Evolutionary conservation across 2,888 invertebrate species (phyloP).

Genomic region (Papilio protenor): DNA sequence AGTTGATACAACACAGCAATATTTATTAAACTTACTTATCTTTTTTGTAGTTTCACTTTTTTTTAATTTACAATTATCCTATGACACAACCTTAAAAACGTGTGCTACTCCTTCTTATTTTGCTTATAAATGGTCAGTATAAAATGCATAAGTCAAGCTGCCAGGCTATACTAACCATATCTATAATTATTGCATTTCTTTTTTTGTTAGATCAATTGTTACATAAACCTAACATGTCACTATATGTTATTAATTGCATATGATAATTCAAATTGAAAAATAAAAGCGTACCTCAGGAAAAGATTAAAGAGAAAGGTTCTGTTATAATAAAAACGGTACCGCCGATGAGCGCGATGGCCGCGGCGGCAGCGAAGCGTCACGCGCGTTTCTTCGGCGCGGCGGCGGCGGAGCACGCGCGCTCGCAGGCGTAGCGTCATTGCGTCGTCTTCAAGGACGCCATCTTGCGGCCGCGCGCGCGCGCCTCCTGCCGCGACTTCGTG

Average conservation of each 20-base stretch:
- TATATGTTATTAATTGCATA: constrained; percentile 10
- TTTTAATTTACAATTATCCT: constrained; percentile 25
- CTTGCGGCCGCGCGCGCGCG: constrained; percentile 91
- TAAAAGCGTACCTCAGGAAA: constrained; percentile 22
- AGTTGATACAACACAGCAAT: constrained; percentile 39
- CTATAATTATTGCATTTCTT: constrained; percentile 20
- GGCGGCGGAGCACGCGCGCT: constrained; percentile 55
- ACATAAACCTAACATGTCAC: constrained; percentile 2
- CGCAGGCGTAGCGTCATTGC: constrained; percentile 89
- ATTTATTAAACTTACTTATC: constrained; percentile 15
- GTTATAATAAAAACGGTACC: constrained; percentile 60
- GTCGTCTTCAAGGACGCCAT: constrained; percentile 90
- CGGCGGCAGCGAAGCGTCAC: constrained; percentile 76
- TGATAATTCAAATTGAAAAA: background rate
- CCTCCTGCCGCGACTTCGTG: constrained; percentile 93
- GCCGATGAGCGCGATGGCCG: constrained; percentile 69
- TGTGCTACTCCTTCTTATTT: constrained; percentile 17
- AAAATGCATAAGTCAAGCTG: constrained; percentile 31
- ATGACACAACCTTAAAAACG: constrained; percentile 41
- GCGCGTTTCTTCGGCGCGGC: constrained; percentile 70
- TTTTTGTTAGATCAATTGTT: background rate
- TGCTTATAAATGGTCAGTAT: background rate
- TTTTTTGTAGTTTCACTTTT: constrained; percentile 1
- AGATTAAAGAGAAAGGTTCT: constrained; percentile 33
- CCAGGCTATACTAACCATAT: constrained; percentile 19